phyloP scores from a whole-genome alignment of 2,113 vertebrate genomes.

The Sander vitreus region DNA sequence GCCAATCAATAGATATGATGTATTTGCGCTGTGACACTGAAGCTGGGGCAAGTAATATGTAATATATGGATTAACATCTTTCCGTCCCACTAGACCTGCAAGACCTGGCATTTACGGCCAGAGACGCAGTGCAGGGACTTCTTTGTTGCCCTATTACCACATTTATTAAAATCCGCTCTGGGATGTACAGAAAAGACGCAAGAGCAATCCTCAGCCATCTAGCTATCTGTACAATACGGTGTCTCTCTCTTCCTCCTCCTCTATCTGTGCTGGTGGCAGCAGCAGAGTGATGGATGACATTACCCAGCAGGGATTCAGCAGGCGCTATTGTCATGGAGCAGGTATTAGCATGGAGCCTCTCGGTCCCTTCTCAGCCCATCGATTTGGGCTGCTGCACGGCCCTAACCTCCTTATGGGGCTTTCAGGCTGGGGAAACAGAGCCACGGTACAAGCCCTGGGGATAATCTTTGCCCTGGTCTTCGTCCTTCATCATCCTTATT shows the following conservation, averaged over 20 bases:
- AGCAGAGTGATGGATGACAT: slow-evolving; percentile 74
- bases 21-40: slow-evolving; percentile 44
- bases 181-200: slow-evolving; percentile 51
- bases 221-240: slow-evolving; percentile 49
- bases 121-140: slow-evolving; percentile 51
- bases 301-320: slow-evolving; percentile 70
- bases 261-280: slow-evolving; percentile 54
- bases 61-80: slow-evolving; percentile 75
- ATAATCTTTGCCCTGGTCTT: slow-evolving; percentile 54
- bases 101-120: slow-evolving; percentile 63
- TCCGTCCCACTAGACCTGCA: slow-evolving; percentile 55
- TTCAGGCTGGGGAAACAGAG: slow-evolving; percentile 53
- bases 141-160: slow-evolving; percentile 58
- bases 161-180: slow-evolving; percentile 75
- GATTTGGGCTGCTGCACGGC: slow-evolving; percentile 72
- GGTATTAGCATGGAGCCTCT: slow-evolving; percentile 75
- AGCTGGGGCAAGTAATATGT: slow-evolving; percentile 51
- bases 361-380: slow-evolving; percentile 63
- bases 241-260: slow-evolving; percentile 41
- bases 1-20: slow-evolving; percentile 73
- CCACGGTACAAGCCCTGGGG: slow-evolving; percentile 59
- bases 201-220: slow-evolving; percentile 48
- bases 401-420: slow-evolving; percentile 69
- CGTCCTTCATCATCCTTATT: slow-evolving; percentile 74
- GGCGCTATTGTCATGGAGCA: slow-evolving; percentile 59